Conservation (phyloP, 1,140 invertebrate species). For the Papilio dardanus region DNA sequence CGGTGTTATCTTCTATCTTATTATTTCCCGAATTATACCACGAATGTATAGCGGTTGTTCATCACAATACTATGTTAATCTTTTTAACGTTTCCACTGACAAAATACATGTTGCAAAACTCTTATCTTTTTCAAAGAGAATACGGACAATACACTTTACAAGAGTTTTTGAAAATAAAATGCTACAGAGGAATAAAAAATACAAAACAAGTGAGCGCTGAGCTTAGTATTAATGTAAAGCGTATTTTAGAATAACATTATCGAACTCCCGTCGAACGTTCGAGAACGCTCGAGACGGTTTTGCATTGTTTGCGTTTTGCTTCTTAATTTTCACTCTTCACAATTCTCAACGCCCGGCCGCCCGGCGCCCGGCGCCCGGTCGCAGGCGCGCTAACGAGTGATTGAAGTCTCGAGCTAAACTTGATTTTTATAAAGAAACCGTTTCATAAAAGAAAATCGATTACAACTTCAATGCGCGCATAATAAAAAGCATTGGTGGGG, state of each 20-base stretch:
- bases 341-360: constrained; percentile 44
- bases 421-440: constrained; percentile 13
- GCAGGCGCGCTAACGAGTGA: constrained; percentile 39
- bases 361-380: too few species aligned
- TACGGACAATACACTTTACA: too few species aligned
- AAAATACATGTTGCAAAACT: too few species aligned
- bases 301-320: constrained; percentile 52
- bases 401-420: constrained; percentile 29
- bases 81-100: too few species aligned
- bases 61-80: too few species aligned
- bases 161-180: too few species aligned
- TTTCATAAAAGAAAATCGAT: not conserved
- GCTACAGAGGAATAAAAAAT: not conserved
- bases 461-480: not conserved
- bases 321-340: constrained; percentile 52
- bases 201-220: not conserved
- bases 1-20: too few species aligned
- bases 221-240: constrained; percentile 10
- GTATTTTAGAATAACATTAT: constrained; percentile 36
- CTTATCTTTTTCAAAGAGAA: too few species aligned
- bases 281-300: constrained; percentile 40
- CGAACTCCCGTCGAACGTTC: constrained; percentile 25
- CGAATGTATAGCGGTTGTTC: too few species aligned
- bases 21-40: too few species aligned
- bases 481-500: not conserved